phyloP scores from a whole-genome alignment of 2,888 invertebrate genomes.

The Apotomis turbidana region DNA sequence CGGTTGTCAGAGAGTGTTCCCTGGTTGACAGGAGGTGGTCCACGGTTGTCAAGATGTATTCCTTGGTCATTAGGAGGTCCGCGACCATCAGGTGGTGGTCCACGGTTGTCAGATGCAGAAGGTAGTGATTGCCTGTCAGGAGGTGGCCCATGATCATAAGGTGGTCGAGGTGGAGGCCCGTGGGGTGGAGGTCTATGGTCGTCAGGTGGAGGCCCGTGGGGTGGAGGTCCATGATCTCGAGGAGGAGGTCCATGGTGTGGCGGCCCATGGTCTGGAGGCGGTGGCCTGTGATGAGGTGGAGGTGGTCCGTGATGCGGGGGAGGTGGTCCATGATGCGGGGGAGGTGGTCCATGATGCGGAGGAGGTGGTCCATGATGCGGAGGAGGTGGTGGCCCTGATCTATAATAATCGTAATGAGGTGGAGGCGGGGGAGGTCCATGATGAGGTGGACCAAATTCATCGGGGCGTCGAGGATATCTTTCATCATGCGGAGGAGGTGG shows the following conservation, averaged over 20 bases:
- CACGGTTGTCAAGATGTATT: slow-evolving; percentile 13
- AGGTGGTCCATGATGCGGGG: slow-evolving; percentile 34
- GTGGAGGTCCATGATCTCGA: slow-evolving; percentile 15
- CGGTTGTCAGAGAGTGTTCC: neutral
- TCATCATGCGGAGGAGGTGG: slow-evolving; percentile 41
- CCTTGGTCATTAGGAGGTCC: slow-evolving; percentile 22
- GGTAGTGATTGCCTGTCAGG: neutral
- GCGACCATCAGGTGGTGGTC: slow-evolving; percentile 29
- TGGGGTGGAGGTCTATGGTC: slow-evolving; percentile 37
- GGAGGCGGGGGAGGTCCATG: slow-evolving; percentile 29
- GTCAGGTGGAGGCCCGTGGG: slow-evolving; percentile 22
- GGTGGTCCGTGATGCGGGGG: slow-evolving; percentile 42
- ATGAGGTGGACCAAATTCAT: slow-evolving; percentile 32
- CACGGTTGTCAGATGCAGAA: too few species aligned
- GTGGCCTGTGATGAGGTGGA: slow-evolving; percentile 16
- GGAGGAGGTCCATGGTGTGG: slow-evolving; percentile 35
- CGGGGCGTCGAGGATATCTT: slow-evolving; percentile 33
- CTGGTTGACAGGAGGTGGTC: neutral
- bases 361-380: slow-evolving; percentile 22
- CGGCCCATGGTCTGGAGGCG: slow-evolving; percentile 33
- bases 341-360: slow-evolving; percentile 35
- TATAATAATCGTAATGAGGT: neutral
- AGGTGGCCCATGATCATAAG: slow-evolving; percentile 14
- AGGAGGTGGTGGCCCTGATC: neutral
- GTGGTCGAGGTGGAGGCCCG: slow-evolving; percentile 35